phyloP scores from a whole-genome alignment of 2,888 invertebrate species.

The Metellina segmentata region DNA sequence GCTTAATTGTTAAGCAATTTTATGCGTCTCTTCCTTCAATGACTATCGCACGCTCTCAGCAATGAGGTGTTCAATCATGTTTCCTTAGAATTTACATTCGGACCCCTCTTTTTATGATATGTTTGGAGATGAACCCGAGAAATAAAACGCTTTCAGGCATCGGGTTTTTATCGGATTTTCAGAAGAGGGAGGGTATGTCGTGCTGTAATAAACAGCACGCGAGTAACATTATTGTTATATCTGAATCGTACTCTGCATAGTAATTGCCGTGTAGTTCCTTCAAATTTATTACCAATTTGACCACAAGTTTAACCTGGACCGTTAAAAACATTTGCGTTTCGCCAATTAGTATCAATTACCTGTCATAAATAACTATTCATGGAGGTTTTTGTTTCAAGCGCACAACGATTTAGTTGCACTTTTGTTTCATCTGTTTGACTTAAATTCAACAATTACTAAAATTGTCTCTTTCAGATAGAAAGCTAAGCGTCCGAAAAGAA shows the following conservation, averaged over 20 bases:
- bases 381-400: neutral
- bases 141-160: slow-evolving; percentile 31
- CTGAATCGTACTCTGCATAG: slow-evolving; percentile 37
- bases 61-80: slow-evolving; percentile 46
- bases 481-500: too few species aligned
- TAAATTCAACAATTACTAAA: too few species aligned
- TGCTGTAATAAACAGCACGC: slow-evolving; percentile 47
- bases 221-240: slow-evolving; percentile 47
- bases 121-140: slow-evolving; percentile 13
- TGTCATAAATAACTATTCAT: slow-evolving; percentile 40
- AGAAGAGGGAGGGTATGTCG: slow-evolving; percentile 45
- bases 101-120: slow-evolving; percentile 33
- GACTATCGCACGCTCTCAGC: slow-evolving; percentile 45
- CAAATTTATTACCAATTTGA: slow-evolving; percentile 47
- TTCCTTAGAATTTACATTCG: slow-evolving; percentile 54
- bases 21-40: slow-evolving; percentile 54
- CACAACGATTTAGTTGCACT: too few species aligned
- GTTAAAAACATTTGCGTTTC: slow-evolving; percentile 38
- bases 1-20: slow-evolving; percentile 66
- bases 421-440: too few species aligned
- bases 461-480: too few species aligned
- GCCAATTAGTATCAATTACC: slow-evolving; percentile 57
- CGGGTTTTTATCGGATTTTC: slow-evolving; percentile 39
- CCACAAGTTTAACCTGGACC: slow-evolving; percentile 41
- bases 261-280: slow-evolving; percentile 47